phyloP scores from a whole-genome alignment of 2,113 vertebrate species.

The Pseudopodoces humilis region DNA sequence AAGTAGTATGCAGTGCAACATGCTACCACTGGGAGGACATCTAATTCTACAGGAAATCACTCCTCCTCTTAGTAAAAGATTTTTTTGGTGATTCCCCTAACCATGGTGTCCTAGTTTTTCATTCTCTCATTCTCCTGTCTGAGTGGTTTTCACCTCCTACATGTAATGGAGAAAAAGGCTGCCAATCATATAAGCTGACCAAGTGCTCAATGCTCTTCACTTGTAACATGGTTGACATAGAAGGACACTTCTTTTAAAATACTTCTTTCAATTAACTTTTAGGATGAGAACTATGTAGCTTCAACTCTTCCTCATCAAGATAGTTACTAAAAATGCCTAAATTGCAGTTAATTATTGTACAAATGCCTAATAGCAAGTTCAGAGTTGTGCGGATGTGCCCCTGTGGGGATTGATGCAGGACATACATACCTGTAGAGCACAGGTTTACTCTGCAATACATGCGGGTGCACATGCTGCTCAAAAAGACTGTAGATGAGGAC shows the following conservation, averaged over 20 bases:
- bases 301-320: background rate
- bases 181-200: background rate
- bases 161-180: background rate
- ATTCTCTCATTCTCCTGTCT: background rate
- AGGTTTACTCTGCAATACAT: slow-evolving; percentile 91
- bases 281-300: background rate
- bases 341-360: background rate
- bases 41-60: background rate
- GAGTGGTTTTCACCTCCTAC: background rate
- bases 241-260: background rate
- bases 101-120: background rate
- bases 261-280: background rate
- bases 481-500: slow-evolving; percentile 97
- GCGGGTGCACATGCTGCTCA: slow-evolving; percentile 96
- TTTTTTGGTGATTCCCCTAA: background rate
- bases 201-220: background rate
- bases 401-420: accelerated
- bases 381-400: background rate
- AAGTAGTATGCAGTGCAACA: background rate
- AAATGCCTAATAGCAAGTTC: background rate
- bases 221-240: background rate
- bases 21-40: slow-evolving; percentile 19
- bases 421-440: slow-evolving; percentile 87
- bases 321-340: background rate
- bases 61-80: background rate